Percentiles rank a stretch among this genome's conserved stretches.
These are phyloP conservation scores for Pelodiscus sinensis DNA, from an alignment of 2,113 vertebrate species.

Conservation along the genomic window DNA sequence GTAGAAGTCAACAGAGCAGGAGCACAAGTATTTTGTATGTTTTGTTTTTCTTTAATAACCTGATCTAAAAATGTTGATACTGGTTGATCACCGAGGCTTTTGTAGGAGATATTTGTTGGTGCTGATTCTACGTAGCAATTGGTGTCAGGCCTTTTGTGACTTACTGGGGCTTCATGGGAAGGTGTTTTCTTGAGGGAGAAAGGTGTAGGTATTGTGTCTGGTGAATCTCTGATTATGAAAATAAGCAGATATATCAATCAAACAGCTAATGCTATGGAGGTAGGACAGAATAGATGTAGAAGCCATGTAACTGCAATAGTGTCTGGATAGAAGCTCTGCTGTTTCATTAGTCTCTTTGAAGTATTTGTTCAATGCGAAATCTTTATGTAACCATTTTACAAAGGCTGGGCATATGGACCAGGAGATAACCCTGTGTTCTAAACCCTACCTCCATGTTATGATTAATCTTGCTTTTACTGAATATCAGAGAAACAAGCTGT, in stretches of 20 bases:
- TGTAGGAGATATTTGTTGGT: background rate
- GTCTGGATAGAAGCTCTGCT: background rate
- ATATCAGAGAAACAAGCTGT: background rate
- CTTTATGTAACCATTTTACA: background rate
- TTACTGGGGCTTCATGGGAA: background rate
- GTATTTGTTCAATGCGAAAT: background rate
- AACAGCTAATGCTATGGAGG: background rate
- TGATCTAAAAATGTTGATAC: background rate
- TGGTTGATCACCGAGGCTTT: background rate
- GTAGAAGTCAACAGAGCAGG: background rate
- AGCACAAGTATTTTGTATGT: background rate
- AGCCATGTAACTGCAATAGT: background rate
- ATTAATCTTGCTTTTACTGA: background rate
- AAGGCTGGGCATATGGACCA: background rate
- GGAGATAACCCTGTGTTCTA: background rate
- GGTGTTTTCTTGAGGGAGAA: background rate
- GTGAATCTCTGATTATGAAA: background rate
- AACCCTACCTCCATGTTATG: background rate
- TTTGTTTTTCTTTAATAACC: background rate
- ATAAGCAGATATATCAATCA: conserved; percentile 5
- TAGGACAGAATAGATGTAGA: background rate
- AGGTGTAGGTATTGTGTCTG: background rate
- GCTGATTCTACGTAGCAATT: background rate
- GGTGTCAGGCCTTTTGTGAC: background rate
- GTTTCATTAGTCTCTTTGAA: background rate